Base-by-base conservation (phyloP, 1,140 invertebrate species). In the Trichoplusia ni region DNA sequence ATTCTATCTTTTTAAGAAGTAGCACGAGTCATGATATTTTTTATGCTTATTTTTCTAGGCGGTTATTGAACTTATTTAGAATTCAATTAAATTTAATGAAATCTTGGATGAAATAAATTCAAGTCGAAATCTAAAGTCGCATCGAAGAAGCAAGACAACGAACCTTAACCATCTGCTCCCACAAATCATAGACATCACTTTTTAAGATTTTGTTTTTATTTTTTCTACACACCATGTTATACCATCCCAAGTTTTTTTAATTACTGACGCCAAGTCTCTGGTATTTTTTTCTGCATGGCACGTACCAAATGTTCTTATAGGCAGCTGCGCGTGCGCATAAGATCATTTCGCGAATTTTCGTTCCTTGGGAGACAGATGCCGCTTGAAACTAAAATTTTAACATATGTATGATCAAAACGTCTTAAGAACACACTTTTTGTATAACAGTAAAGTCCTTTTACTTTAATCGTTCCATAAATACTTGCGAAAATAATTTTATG, bases 271-370 rank as follows among this genome's bases (percentile, higher is more conserved):
- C 56, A 56, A 71, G 62, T 54, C 35, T 13, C 46, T 53, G 29
- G 19, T 23, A 42, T 23, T 70, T 70, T 75, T 73, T 72, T 67
- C 49, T 46, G 29, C 51, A 51, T 54, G 75, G 76, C 83, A 84
- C 83, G 85, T 81, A 83, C 82, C 85, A 88, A 88, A 86, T 86
- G 85, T 77, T 75, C 29, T 53, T 14, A n/a, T 8, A 61, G 64
- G 75, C 81, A 80, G 82, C 79, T 81, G 77, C 59, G 65, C 59
- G 51, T 62, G 64, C 53, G 68, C 44, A 29, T 25, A 65, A 70
- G 75, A 78, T 80, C 71, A 70, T 74, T 78, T 81, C 72, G 83
- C 83, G 75, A 88, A 86, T 86, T 77, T 73, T 67, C 71, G 69
- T 60, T 54, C 71, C 76, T 75, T 60, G 54, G 42, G 69, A 73